These are phyloP conservation scores for Mechanitis mazaeus DNA, from an alignment of 2,888 invertebrate species.

Conservation along the genomic window DNA sequence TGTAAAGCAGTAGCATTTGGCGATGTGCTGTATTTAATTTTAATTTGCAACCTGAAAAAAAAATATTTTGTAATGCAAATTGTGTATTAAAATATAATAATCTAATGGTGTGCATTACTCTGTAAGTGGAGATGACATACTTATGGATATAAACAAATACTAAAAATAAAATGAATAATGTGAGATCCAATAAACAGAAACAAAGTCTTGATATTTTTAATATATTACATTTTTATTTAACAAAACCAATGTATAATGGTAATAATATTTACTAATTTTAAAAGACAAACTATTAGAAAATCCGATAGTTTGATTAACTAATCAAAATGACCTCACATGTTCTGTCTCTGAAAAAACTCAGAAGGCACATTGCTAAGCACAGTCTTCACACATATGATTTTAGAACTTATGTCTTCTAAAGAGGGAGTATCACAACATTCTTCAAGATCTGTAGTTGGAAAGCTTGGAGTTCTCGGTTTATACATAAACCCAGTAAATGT, in stretches of 20 bases:
- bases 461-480: constrained; percentile 14
- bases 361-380: constrained; percentile 11
- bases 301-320: not conserved
- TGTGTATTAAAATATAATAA: not conserved
- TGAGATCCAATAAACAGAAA: too few relatives aligned
- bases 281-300: not conserved
- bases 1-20: constrained; percentile 90
- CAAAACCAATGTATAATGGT: too few relatives aligned
- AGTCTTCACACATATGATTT: constrained; percentile 7
- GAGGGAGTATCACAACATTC: constrained; percentile 9
- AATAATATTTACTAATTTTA: not conserved
- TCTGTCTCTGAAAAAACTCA: constrained; percentile 7
- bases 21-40: constrained; percentile 85
- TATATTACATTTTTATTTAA: too few relatives aligned
- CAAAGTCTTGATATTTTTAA: too few relatives aligned
- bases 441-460: constrained; percentile 12
- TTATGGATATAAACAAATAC: too few relatives aligned
- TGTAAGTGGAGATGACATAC: too few relatives aligned
- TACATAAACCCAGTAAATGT: constrained; percentile 23
- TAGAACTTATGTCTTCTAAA: constrained; percentile 12
- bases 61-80: not conserved
- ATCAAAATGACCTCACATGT: constrained; percentile 16
- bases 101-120: too few relatives aligned
- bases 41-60: constrained; percentile 66
- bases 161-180: too few relatives aligned